Evolutionary conservation across 2,888 invertebrate species (phyloP).

Genomic region (Dysmachus trigonus): DNA sequence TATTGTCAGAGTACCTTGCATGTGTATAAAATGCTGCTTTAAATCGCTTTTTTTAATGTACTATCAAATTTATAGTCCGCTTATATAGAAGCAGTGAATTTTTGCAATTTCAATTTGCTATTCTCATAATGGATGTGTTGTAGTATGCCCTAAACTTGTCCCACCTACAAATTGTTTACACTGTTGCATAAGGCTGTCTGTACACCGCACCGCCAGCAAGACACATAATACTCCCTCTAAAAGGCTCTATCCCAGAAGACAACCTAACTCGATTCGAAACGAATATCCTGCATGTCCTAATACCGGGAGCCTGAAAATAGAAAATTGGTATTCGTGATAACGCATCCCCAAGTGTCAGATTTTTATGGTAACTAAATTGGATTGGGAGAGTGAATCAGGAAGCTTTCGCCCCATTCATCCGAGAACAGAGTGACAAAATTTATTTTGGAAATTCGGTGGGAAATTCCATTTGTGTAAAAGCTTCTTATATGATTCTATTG

Average conservation of each 20-base stretch:
- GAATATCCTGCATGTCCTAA: background rate
- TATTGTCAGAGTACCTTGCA: background rate
- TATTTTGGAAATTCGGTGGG: background rate
- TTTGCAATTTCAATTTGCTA: background rate
- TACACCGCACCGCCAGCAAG: background rate
- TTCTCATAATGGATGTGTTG: background rate
- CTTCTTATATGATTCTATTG: constrained; percentile 13
- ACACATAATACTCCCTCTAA: background rate
- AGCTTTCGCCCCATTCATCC: background rate
- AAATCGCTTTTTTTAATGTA: background rate
- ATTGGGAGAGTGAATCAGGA: constrained; percentile 11
- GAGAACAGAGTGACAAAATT: constrained; percentile 12
- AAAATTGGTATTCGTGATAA: constrained; percentile 25
- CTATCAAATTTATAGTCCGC: background rate
- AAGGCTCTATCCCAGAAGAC: background rate
- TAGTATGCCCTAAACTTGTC: background rate
- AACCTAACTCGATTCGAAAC: background rate
- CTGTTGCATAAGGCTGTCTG: background rate
- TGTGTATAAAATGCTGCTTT: background rate
- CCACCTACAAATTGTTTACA: background rate
- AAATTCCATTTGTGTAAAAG: constrained; percentile 24
- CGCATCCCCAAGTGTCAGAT: constrained; percentile 18
- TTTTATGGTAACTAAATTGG: constrained; percentile 36
- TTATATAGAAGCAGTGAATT: too few species aligned
- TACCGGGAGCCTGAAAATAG: background rate